Base-by-base conservation (phyloP, 2,888 invertebrate genomes). In the Pseudoips prasinana region DNA sequence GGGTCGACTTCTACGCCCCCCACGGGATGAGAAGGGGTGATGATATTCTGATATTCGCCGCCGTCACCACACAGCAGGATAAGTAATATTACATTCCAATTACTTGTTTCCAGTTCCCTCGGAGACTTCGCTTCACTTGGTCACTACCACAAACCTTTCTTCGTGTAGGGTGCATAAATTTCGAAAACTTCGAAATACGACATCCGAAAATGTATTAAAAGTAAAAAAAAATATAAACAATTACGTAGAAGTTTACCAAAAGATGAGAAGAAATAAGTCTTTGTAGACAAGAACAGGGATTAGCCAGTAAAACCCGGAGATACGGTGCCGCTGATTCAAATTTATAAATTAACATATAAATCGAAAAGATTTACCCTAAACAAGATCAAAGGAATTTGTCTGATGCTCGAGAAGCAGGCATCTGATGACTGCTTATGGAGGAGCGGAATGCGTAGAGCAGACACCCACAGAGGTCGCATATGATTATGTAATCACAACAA, bases 341-440 rank as follows among this genome's bases (percentile, higher is more conserved):
- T 82, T 81, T 73, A 65, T 66, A 81, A 83, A 86, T 86, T 86
- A 82, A 82, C 86, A 86, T 86, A 83, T 85, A 85, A 84, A 86
- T 86, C 82, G 86, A 86, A 86, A 80, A 84, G 82, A 83, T 83
- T 85, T 84, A 75, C 80, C 80, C 81, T 77, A 80, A 83, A 84
- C 79, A 83, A 81, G 84, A 84, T 84, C 84, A 85, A 84, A 80
- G 75, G 80, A 82, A 83, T 83, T 82, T 82, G 80, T 81, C 77
- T 76, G 69, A 75, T 74, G 76, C 67, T 58, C 58, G 69, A 64
- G 64, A 58, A 60, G 61, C 63, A 55, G 59, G 60, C 57, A 52
- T 46, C 69, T 79, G 78, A 82, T 82, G 79, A 82, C 76, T 80
- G 76, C 80, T 84, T 81, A 83, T 74, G 62, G 70, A 53, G n/a